Base-by-base conservation (phyloP, 2,113 vertebrate genomes). In the Excalfactoria chinensis region DNA sequence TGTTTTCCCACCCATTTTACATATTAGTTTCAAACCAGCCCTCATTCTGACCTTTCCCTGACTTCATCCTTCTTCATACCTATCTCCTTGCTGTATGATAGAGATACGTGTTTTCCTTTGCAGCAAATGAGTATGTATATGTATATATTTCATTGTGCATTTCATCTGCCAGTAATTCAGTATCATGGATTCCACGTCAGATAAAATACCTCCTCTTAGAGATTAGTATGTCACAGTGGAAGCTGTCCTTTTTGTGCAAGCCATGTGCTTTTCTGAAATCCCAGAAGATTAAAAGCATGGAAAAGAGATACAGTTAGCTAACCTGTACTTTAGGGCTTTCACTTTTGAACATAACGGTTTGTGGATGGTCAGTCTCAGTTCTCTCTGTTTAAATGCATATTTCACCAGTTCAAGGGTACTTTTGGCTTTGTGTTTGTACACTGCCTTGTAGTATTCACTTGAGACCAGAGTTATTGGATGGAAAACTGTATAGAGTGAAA, bases 1-100 rank as follows among this genome's bases (percentile, higher is more conserved):
- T 82, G 23, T 22, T 76, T 55, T 44, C 5, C 1, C 5, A 9
- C 4, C 23, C 40, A 66, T 46, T 64, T n/a, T 77, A 72, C 79
- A 87, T 87, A 90, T 95, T 75, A 56, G 56, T 88, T 75, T 67
- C 93, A 70, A 81, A 92, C 92, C 25, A 86, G 35, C 79, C 84
- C 64, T 69, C 85, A 94, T 40, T 32, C 74, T 83, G 75, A 62
- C 87, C 66, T 90, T 88, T 73, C 22, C 30, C 35, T 59, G 11
- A 11, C 19, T 79, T 79, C 43, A 20, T n/a, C 26, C 60, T 77
- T 19, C 51, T 73, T 69, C 49, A 30, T 69, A 34, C 13, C n/a
- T 17, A 43, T 22, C 13, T 5, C 26, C 16, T 69, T 60, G 28
- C 28, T 51, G 13, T 48, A 35, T 26, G 35, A 44, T 19, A 49